Conservation (phyloP, 2,797 vertebrate species). For the Sylvilagus floridanus region DNA sequence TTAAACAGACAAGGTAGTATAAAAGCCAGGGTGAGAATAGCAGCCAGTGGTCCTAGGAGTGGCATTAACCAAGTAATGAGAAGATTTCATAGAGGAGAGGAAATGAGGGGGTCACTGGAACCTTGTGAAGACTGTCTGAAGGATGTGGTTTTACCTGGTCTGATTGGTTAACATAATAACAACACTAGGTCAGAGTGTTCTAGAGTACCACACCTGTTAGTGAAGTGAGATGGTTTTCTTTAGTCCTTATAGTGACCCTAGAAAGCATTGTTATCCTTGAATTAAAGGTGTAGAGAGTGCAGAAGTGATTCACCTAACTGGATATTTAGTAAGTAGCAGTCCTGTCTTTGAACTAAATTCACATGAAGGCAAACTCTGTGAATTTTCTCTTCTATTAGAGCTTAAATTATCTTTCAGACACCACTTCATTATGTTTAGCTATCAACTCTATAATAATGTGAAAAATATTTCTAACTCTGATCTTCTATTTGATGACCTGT, state of each 20-base stretch:
- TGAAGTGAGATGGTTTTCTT: too few relatives aligned
- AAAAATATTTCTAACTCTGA: not conserved
- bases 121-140: too few relatives aligned
- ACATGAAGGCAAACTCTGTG: not conserved
- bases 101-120: too few relatives aligned
- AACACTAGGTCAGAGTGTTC: too few relatives aligned
- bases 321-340: not conserved
- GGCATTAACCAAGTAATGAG: too few relatives aligned
- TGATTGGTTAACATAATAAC: too few relatives aligned
- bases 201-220: too few relatives aligned
- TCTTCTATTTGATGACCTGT: not conserved
- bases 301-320: not conserved
- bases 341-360: slow-evolving; percentile 4
- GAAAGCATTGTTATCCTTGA: not conserved
- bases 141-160: too few relatives aligned
- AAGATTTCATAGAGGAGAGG: too few relatives aligned
- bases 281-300: not conserved
- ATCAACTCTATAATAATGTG: not conserved
- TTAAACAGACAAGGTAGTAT: too few relatives aligned
- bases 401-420: not conserved
- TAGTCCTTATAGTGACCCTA: not conserved
- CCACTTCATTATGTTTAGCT: not conserved
- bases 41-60: too few relatives aligned
- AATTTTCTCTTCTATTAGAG: not conserved
- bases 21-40: too few relatives aligned